Conservation (phyloP, 2,113 vertebrate genomes). For the Protomyctophum bolini region DNA sequence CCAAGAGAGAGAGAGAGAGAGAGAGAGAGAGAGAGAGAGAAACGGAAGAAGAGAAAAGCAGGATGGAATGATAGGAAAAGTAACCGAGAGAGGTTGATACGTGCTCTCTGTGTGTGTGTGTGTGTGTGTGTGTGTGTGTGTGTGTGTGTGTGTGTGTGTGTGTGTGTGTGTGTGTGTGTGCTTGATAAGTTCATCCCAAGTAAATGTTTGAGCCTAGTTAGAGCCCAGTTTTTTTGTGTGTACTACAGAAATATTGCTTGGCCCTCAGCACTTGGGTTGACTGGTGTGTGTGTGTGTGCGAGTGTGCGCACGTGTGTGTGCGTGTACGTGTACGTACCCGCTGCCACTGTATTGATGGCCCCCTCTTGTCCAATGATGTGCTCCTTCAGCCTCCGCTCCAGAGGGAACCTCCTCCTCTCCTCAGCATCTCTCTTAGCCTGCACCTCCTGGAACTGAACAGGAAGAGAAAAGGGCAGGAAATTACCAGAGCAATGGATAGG, state of each 20-base stretch:
- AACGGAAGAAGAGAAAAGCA: conserved; percentile 8
- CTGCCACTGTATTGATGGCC: conserved; percentile 90
- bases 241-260: too few species aligned
- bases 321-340: conserved; percentile 80
- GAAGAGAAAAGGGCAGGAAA: conserved; percentile 17
- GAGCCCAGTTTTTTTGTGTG: too few species aligned
- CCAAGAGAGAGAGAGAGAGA: background rate
- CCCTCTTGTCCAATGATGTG: conserved; percentile 96
- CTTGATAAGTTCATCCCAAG: background rate
- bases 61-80: background rate
- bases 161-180: conserved; percentile 17
- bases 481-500: background rate
- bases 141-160: conserved; percentile 23
- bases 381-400: conserved; percentile 92
- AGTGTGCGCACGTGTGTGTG: conserved; percentile 21
- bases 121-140: conserved; percentile 18
- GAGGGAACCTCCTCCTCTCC: conserved; percentile 89
- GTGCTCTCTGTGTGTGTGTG: background rate
- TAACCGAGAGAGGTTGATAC: background rate
- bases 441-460: conserved; percentile 70
- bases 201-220: too few species aligned
- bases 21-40: conserved; percentile 48
- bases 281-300: conserved; percentile 17
- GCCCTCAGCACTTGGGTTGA: too few species aligned
- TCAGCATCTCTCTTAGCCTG: conserved; percentile 84